Percentiles rank a stretch among this genome's conserved stretches.
These are phyloP conservation scores for Solenodon paradoxus DNA, from an alignment of 2,113 vertebrate genomes.

Conservation along the genomic window DNA sequence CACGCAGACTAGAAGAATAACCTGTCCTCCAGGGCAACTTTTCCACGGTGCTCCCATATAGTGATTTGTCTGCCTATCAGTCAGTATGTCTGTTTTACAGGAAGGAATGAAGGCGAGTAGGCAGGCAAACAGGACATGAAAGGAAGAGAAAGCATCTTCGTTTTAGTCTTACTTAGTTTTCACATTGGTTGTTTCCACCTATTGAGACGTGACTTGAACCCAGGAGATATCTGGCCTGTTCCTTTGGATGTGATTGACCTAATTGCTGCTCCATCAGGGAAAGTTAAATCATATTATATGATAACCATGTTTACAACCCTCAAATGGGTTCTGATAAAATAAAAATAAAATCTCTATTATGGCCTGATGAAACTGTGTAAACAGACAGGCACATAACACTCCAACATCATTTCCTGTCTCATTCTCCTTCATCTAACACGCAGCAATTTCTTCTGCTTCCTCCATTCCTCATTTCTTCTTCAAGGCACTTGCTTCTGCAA, in stretches of 20 bases:
- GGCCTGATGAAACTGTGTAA: rapidly evolving
- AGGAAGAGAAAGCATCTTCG: too few relatives aligned
- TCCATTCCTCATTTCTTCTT: not conserved
- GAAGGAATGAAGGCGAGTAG: too few relatives aligned
- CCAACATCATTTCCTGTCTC: rapidly evolving
- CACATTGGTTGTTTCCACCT: too few relatives aligned
- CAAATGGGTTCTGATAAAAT: not conserved
- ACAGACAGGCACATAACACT: too few relatives aligned
- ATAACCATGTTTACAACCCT: not conserved
- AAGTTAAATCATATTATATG: not conserved
- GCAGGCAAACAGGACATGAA: too few relatives aligned
- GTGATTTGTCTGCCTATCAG: not conserved
- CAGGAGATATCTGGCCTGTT: too few relatives aligned
- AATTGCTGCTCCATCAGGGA: too few relatives aligned
- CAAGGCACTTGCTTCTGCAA: not conserved
- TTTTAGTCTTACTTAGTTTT: too few relatives aligned
- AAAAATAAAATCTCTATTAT: not conserved
- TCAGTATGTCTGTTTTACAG: rapidly evolving
- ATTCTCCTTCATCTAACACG: not conserved
- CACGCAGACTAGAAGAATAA: not conserved
- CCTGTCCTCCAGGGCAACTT: not conserved
- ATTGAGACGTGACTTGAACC: too few relatives aligned
- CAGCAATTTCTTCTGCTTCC: not conserved
- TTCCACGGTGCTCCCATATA: not conserved
- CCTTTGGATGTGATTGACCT: too few relatives aligned